A percentile compares a stretch with the other conserved stretches of the same genome.
Evolutionary conservation across 2,888 invertebrate species (phyloP).

Genomic region (Phalera bucephala): DNA sequence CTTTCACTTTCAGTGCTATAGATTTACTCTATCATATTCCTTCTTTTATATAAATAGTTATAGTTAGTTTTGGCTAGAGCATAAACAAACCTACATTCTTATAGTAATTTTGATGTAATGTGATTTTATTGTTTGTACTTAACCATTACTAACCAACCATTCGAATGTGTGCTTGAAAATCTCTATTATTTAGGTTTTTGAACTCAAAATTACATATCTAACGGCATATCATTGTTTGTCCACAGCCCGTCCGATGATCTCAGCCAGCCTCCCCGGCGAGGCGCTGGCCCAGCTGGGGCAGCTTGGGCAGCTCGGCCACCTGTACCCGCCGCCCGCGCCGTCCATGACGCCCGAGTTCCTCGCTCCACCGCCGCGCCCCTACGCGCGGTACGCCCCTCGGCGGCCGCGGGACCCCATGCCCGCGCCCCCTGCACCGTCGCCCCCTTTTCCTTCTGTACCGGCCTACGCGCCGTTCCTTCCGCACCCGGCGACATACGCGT

Average conservation of each 20-base stretch:
- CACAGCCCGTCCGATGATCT: conserved; percentile 86
- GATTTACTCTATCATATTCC: too few species aligned
- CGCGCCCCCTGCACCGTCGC: conserved; percentile 54
- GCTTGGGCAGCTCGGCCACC: conserved; percentile 83
- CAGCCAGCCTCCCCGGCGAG: conserved; percentile 86
- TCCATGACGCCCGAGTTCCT: conserved; percentile 85
- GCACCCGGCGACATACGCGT: conserved; percentile 67
- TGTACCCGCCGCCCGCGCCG: conserved; percentile 79
- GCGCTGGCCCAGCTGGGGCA: conserved; percentile 82
- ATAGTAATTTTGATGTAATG: too few species aligned
- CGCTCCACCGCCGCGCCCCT: conserved; percentile 85
- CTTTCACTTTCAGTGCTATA: too few species aligned
- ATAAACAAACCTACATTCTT: too few species aligned
- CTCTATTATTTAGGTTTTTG: too few species aligned
- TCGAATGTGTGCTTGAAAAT: too few species aligned
- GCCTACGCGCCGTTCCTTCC: conserved; percentile 72
- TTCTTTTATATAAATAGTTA: too few species aligned
- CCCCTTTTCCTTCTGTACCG: conserved; percentile 61
- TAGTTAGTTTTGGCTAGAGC: too few species aligned
- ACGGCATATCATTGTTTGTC: conserved; percentile 20
- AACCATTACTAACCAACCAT: too few species aligned
- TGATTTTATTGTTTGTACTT: too few species aligned
- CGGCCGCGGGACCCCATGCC: conserved; percentile 62
- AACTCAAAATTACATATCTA: too few species aligned
- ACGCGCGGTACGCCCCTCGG: conserved; percentile 76